Base-by-base conservation (phyloP, 2,888 invertebrate genomes). In the Drosophila picticornis region DNA sequence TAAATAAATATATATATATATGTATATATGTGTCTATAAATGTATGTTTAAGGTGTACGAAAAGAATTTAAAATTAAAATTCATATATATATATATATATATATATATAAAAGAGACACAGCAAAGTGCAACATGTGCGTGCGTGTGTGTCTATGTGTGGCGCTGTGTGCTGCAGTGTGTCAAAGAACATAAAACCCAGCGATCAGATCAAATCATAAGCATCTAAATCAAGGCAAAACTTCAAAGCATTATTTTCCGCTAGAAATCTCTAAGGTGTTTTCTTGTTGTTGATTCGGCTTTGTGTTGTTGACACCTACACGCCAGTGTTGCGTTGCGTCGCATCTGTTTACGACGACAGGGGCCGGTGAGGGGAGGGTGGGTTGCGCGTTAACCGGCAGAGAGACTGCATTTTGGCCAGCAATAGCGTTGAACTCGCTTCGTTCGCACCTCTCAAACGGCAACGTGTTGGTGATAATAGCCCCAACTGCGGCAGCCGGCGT, bases 291-390 rank as follows among this genome's bases (percentile, higher is more conserved):
- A 22, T 32, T 10, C 32, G 60, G 57, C 36, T 50, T 58, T 67
- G 62, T 67, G 70, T 74, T 81, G 83, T 87, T 87, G 87, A 88
- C 87, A 87, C 87, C 87, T 88, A 87, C 87, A 87, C 80, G 77
- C 53, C 40, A 82, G 67, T 56, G 48, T 62, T 56, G 75, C 43
- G 29, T 43, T 22, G 9, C 43, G 10, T 50, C 59, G 61, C 53
- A 46, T 67, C 67, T 52, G 53, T 36, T 6, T 46, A 16, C 9
- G 9, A 2, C 9, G n/a, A 9, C n/a, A 4, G 48, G n/a, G 34
- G 2, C 19, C n/a, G 25, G 34, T 9, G 13, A 10, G n/a, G 46
- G 16, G 34, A 16, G 40, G 43, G 43, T 16, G 53, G 13, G 38
- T 27, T 29, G 31, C 50, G 57, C 29, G 43, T 51, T 46, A 38